A percentile compares a stretch with the other conserved stretches of the same genome.
Evolutionary conservation across 2,113 vertebrate species (phyloP).

Genomic region (Callospermophilus lateralis): DNA sequence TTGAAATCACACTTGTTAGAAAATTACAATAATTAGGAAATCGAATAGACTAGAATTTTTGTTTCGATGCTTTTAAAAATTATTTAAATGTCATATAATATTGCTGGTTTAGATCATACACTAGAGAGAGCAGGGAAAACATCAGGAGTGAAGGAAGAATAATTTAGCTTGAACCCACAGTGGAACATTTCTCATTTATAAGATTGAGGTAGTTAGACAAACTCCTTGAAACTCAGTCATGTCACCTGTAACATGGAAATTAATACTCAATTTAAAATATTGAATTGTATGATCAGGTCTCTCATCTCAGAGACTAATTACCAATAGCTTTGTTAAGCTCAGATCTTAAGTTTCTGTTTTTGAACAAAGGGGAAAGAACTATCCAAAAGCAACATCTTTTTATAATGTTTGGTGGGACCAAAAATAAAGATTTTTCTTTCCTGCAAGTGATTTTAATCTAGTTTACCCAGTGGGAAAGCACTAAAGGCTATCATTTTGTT

Average conservation of each 20-base stretch:
- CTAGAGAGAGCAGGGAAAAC: not conserved
- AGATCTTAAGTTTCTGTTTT: not conserved
- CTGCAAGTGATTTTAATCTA: slow-evolving; percentile 78
- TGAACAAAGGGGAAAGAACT: slow-evolving; percentile 29
- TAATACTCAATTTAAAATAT: slow-evolving; percentile 23
- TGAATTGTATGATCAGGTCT: not conserved
- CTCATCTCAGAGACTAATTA: slow-evolving; percentile 13
- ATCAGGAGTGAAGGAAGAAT: not conserved
- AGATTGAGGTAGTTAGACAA: not conserved
- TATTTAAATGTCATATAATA: not conserved
- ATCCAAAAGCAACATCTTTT: slow-evolving; percentile 41
- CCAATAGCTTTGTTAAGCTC: not conserved
- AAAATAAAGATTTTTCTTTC: slow-evolving; percentile 73
- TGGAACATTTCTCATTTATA: not conserved
- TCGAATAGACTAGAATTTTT: not conserved
- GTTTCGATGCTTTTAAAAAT: not conserved
- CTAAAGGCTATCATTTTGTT: slow-evolving; percentile 81
- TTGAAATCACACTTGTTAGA: not conserved
- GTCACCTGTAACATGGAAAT: not conserved
- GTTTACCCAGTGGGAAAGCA: slow-evolving; percentile 77
- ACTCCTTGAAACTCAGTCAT: not conserved
- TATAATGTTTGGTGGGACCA: slow-evolving; percentile 37
- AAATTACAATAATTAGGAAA: slow-evolving; percentile 5
- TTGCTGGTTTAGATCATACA: not conserved
- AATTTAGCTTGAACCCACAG: not conserved